Base-by-base conservation (phyloP, 1,140 invertebrate genomes). In the Saccostrea echinata region DNA sequence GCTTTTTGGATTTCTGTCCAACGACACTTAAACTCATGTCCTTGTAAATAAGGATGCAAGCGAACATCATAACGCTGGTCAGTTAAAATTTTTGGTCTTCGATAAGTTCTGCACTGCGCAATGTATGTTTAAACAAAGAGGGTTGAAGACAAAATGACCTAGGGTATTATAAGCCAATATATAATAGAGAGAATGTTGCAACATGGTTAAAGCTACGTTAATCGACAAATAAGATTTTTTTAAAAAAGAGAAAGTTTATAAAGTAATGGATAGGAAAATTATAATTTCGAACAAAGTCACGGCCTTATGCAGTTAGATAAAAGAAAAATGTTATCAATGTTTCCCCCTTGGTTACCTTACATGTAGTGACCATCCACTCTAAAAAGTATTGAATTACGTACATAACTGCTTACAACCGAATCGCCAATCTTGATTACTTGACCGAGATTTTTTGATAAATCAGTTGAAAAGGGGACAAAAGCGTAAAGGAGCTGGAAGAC, bases 1-100 rank as follows among this genome's bases (percentile, higher is more conserved):
- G 30, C 43, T 84, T 53, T 27, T 57, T 43, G 1, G 24, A 27
- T 55, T 84, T 55, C 83, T 53, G 21, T 30, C 83, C 43, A 84
- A 84, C 83, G 24, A 84, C 55, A 24, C 52, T 84, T 33, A 84
- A 84, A 84, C 52, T 84, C 9, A 21, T 84, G 52, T 84, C 83
- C 83, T 84, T 52, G 27, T 57, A 43, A 61, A 55, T 57, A 84
- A 57, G 57, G 43, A 84, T 33, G 53, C 83, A 84, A 27, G 83
- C 83, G 55, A 53, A 84, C 55, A 57, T 84, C 83, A 80, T 35
- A 8, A 4, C 16, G 13, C 6, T 80, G 71, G 27, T 80, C 33
- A 80, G 33, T n/a, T 11, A 16, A 35, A 80, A n/a, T n/a, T 11
- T 18, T 16, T 16, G 24, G 24, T n/a, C 33, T 18, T 33, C 27